phyloP scores from a whole-genome alignment of 1,140 invertebrate species.

The Drosophila bipectinata region DNA sequence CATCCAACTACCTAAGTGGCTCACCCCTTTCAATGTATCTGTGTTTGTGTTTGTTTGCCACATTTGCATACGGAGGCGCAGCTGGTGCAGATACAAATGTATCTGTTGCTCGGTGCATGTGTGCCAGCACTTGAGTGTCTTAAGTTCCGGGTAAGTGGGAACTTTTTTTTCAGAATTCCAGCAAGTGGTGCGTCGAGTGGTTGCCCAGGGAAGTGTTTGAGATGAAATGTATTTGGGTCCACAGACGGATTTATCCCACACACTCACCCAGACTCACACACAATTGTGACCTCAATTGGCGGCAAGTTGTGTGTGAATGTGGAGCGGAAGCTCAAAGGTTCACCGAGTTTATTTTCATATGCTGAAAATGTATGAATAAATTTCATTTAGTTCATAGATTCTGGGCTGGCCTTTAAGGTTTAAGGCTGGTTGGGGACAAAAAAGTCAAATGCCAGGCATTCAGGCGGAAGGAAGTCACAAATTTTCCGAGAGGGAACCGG shows the following conservation, averaged over 20 bases:
- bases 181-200: slow-evolving; percentile 66
- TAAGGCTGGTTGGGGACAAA: not conserved
- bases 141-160: slow-evolving; percentile 76
- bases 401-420: slow-evolving; percentile 18
- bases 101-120: slow-evolving; percentile 53
- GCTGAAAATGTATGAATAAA: slow-evolving; percentile 31
- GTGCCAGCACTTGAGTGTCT: slow-evolving; percentile 65
- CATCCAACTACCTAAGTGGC: slow-evolving; percentile 33
- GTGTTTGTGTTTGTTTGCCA: not conserved
- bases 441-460: slow-evolving; percentile 7
- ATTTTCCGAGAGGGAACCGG: not conserved
- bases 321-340: slow-evolving; percentile 58
- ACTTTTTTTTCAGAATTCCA: slow-evolving; percentile 69
- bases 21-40: slow-evolving; percentile 13
- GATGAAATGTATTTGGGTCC: slow-evolving; percentile 64
- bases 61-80: slow-evolving; percentile 54
- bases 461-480: slow-evolving; percentile 4
- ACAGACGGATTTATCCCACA: slow-evolving; percentile 31
- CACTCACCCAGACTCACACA: slow-evolving; percentile 26
- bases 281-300: slow-evolving; percentile 68
- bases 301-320: slow-evolving; percentile 50
- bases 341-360: slow-evolving; percentile 9
- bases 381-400: slow-evolving; percentile 11
- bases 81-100: slow-evolving; percentile 31
- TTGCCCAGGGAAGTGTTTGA: slow-evolving; percentile 22